Percentiles rank a stretch among this genome's conserved stretches.
These are phyloP conservation scores for Aphrocallistes beatrix DNA, from an alignment of 37 sponge, comb jelly and placozoan genomes.

Conservation along the genomic window DNA sequence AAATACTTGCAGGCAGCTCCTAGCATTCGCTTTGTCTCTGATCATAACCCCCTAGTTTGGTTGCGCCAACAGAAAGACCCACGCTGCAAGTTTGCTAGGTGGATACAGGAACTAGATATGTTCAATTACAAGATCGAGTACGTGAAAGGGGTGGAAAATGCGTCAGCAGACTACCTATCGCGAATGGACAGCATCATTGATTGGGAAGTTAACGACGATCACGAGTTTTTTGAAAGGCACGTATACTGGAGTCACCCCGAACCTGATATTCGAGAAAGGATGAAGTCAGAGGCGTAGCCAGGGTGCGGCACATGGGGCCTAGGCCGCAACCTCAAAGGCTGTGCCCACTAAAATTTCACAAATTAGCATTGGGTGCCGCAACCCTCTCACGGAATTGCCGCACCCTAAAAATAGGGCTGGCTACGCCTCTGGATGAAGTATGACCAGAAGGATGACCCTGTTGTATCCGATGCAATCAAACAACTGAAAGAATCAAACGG, in stretches of 20 bases:
- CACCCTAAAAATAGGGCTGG: too few species aligned
- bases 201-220: background rate
- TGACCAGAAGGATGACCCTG: background rate
- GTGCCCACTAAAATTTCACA: too few species aligned
- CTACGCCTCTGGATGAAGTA: too few species aligned
- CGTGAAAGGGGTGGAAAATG: background rate
- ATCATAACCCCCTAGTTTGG: background rate
- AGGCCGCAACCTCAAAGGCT: too few species aligned
- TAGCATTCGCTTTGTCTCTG: background rate
- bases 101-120: background rate
- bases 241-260: background rate
- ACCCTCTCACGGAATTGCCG: too few species aligned
- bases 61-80: background rate
- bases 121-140: background rate
- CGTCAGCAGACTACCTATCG: conserved; percentile 11
- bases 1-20: background rate
- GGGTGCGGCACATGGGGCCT: too few species aligned
- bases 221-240: background rate
- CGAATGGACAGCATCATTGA: background rate
- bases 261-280: too few species aligned
- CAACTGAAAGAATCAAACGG: background rate
- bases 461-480: background rate
- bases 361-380: too few species aligned
- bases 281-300: too few species aligned
- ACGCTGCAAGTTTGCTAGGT: background rate